Conservation (phyloP, 2,888 invertebrate genomes). For the Psylliodes chrysocephalus region DNA sequence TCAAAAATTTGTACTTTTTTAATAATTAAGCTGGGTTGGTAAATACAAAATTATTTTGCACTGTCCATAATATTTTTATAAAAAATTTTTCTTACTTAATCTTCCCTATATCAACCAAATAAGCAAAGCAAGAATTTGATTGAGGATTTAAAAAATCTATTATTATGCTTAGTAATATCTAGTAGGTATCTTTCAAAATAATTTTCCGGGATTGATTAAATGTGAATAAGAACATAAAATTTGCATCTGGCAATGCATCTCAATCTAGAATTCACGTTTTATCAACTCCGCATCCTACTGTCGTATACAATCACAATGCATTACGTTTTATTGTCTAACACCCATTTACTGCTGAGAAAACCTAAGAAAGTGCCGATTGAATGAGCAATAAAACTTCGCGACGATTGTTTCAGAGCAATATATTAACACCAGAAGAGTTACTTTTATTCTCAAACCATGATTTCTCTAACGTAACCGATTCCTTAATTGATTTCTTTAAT, state of each 20-base stretch:
- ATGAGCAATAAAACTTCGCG: slow-evolving; percentile 64
- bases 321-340: slow-evolving; percentile 66
- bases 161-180: no score
- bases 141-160: no score
- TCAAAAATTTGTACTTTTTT: no score
- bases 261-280: slow-evolving; percentile 58
- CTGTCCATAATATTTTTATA: no score
- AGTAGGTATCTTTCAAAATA: no score
- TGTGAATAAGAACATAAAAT: slow-evolving; percentile 47
- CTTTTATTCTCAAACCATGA: slow-evolving; percentile 56
- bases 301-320: slow-evolving; percentile 65
- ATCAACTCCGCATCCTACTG: slow-evolving; percentile 60
- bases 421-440: slow-evolving; percentile 60
- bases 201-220: background rate
- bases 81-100: no score
- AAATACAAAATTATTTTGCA: no score
- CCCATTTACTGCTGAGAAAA: slow-evolving; percentile 63
- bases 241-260: slow-evolving; percentile 58
- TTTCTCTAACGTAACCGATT: slow-evolving; percentile 44
- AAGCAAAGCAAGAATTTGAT: no score
- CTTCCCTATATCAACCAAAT: no score
- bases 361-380: slow-evolving; percentile 66
- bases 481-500: slow-evolving; percentile 48
- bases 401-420: slow-evolving; percentile 63
- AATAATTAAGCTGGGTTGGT: no score